A percentile compares a stretch with the other conserved stretches of the same genome.
Conservation (phyloP, 2,888 invertebrate species). For the Macrophya alboannulata region DNA sequence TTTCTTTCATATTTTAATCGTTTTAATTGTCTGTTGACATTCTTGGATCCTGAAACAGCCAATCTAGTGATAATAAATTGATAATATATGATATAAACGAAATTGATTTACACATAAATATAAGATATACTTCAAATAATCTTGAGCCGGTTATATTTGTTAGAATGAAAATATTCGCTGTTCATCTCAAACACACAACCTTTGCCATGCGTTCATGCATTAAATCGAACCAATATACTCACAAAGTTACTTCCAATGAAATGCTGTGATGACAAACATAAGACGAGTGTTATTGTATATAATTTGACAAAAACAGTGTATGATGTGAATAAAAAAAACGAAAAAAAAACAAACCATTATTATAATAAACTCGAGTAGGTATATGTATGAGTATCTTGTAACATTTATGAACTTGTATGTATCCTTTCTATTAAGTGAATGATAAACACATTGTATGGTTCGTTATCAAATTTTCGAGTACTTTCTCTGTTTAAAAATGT, state of each 20-base stretch:
- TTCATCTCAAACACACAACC: slow-evolving; percentile 29
- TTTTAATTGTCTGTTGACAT: background rate
- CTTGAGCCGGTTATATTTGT: background rate
- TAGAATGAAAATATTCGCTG: background rate
- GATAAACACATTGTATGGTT: background rate
- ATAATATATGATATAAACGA: slow-evolving; percentile 24
- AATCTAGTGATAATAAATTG: background rate
- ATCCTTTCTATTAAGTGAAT: background rate
- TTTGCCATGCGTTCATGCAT: slow-evolving; percentile 73
- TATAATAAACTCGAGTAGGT: background rate
- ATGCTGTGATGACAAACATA: slow-evolving; percentile 76
- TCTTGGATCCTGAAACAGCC: background rate
- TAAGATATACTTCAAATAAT: background rate
- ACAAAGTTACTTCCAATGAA: slow-evolving; percentile 80
- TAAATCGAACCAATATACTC: slow-evolving; percentile 73
- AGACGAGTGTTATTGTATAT: slow-evolving; percentile 50
- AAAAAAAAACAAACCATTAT: too few species aligned
- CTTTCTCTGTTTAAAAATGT: background rate
- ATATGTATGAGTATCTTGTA: background rate
- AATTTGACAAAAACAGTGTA: slow-evolving; percentile 8
- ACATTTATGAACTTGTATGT: slow-evolving; percentile 13
- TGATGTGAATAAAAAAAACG: background rate
- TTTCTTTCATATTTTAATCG: background rate
- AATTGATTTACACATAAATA: slow-evolving; percentile 63
- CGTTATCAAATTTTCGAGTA: background rate